Evolutionary conservation across 1,140 invertebrate species (phyloP), one percentile per base, ranked within the genome.

Genomic region (Apis laboriosa): DNA sequence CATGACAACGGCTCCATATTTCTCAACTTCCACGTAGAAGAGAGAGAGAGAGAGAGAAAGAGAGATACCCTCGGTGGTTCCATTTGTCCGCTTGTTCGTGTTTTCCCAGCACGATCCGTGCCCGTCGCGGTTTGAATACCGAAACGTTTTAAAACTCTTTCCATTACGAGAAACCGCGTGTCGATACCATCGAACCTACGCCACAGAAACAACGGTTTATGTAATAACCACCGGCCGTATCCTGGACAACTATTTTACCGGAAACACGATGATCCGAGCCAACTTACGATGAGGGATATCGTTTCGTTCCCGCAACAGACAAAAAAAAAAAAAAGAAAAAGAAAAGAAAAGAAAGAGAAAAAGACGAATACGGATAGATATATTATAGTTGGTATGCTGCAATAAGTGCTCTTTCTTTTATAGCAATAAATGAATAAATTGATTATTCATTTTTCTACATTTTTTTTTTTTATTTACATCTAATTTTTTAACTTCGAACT

Each of bases 61-160:
- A 43, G 0, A 7, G 34, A 43, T 43, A 43, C 58, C n/a, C 61
- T 58, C 71, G 34, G 34, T 43, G 34, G 60, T 63, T 66, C n/a
- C 61, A 58, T 74, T 77, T 63, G 67, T 72, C 64, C 28, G 56
- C 53, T 5, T 53, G 67, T 68, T 85, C 74, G 73, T 78, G 75
- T 86, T 86, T 34, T 82, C 79, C 43, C 61, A 77, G 63, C 74
- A 83, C 58, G 71, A 79, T 70, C 58, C 13, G 34, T 9, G 28
- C 53, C 9, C 56, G 55, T 55, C 73, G 77, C 64, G 74, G 72
- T 86, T 87, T 83, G 75, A 86, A 86, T 86, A 85, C 74, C 84
- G 74, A 61, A 83, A 64, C 72, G 63, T 72, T 76, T 83, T 75
- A 64, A 83, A 71, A 66, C 43, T 9, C 70, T 80, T 61, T 73